Base-by-base conservation (phyloP, 2,888 invertebrate genomes). In the Cryptocephalus primarius region DNA sequence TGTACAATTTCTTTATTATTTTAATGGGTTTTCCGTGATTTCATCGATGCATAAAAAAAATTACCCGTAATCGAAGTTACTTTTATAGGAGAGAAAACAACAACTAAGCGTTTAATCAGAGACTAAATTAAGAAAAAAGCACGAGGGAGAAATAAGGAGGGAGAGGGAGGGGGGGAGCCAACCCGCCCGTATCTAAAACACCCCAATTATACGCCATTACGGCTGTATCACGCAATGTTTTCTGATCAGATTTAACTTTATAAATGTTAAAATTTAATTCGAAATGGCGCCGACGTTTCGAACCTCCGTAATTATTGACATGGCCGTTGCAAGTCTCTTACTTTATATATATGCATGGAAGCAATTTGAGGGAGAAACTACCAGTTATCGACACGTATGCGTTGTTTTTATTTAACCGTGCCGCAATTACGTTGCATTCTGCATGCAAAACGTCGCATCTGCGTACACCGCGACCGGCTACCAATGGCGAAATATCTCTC, bases 121-220 rank as follows among this genome's bases (percentile, higher is more conserved):
- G 22, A 22, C 22, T 2, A 6, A 22, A 22, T 22, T 22, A 22
- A 22, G 22, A 22, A 22, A 22, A 22, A 22, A 22, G 6, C 22
- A 22, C 22, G 22, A 22, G 22, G 22, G 22, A 43, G 44, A 50
- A 47, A 47, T 34, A 22, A 22, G 22, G 22, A 22, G 22, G 6
- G 22, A 22, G 22, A 6, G 12, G 38, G 38, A 6, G 12, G 12
- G 38, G 38, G 38, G 6, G 2, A 36, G 38, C 38, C 11, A 36
- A 36, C 11, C 38, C 22, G 22, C 22, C 22, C 22, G 22, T 22
- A 22, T 48, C 47, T 43, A 43, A 48, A 53, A 52, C 42, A 50
- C 56, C 51, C 48, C 50, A 59, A 59, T 59, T 55, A 59, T 48
- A 39, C 48, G 52, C 56, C 56, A 57, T 59, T 59, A 59, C 48